Evolutionary conservation across 1,140 invertebrate species (phyloP), one percentile per base, ranked within the genome.

Genomic region (Meloidogyne exigua): DNA sequence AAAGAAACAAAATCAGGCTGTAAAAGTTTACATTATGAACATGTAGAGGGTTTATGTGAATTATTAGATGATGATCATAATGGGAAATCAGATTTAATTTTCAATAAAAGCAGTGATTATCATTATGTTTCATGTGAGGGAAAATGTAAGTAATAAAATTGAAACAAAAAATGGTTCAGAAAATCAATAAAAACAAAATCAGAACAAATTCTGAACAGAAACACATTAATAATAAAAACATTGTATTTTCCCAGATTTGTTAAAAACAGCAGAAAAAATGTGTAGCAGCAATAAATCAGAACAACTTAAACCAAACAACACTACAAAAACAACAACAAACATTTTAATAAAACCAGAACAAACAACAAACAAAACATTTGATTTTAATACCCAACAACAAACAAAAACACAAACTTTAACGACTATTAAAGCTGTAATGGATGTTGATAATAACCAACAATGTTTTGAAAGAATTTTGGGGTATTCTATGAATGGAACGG

Each of bases 71-170:
- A 62, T 63, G 84, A 87, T 76, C 83, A 85, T 76, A 77, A 68
- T 64, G 84, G 85, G 25, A 88, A 85, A 79, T 81, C 76, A 68
- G 84, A 87, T 72, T 67, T 85, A 26, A 76, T 86, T 21, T 83
- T 76, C 57, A 70, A 85, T 42, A 79, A 78, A 26, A 62, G 68
- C 49, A 70, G 75, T 32, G 76, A 84, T 49, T 85, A 87, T 28
- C 81, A 87, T 67, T 87, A 86, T 36, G 69, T 87, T 21, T 82
- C 76, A 3, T 85, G 85, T 36, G 83, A 85, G 25, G 64, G 76
- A 32, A 65, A 78, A 57, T 75, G 83, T 85, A 69, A 76, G 79
- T 32, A 69, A 36, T 3, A 75, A 70, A 39, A 23, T 74, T 25
- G n/a, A n/a, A 73, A 75, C 42, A 36, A 25, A 76, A 2, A n/a